Conservation (phyloP, 2,888 invertebrate genomes). For the Trichogramma evanescens region DNA sequence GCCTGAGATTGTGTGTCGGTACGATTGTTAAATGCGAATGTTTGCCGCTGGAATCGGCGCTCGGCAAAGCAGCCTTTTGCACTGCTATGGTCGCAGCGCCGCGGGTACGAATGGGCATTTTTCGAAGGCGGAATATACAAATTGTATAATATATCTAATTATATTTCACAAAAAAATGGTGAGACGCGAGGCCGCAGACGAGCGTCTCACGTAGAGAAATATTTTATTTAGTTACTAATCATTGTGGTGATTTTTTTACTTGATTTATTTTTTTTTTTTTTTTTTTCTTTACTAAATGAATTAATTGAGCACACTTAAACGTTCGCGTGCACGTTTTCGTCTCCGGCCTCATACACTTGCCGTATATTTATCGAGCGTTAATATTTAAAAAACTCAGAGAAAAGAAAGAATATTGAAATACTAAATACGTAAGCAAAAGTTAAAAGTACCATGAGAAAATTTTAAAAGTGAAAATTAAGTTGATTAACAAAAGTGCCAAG, state of each 20-base stretch:
- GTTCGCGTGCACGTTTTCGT: conserved; percentile 21
- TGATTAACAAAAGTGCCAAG: conserved; percentile 35
- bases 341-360: conserved; percentile 18
- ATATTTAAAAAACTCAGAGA: conserved; percentile 34
- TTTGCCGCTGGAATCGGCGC: conserved; percentile 19
- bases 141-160: conserved; percentile 47
- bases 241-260: neutral
- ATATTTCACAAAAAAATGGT: conserved; percentile 40
- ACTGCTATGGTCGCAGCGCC: conserved; percentile 14
- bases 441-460: conserved; percentile 2
- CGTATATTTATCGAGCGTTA: conserved; percentile 43
- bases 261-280: conserved; percentile 36
- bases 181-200: conserved; percentile 29
- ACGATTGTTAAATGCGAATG: conserved; percentile 2
- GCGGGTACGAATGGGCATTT: conserved; percentile 16
- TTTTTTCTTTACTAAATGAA: conserved; percentile 41
- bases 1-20: neutral
- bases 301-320: conserved; percentile 23
- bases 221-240: conserved; percentile 12
- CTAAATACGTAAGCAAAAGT: conserved; percentile 19
- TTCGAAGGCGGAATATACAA: conserved; percentile 24
- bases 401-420: conserved; percentile 25
- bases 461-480: conserved; percentile 10
- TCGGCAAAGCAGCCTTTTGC: conserved; percentile 18
- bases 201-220: conserved; percentile 18